Base-by-base conservation (phyloP, 92 coral and sea anemone genomes). In the Phenganax marumi region DNA sequence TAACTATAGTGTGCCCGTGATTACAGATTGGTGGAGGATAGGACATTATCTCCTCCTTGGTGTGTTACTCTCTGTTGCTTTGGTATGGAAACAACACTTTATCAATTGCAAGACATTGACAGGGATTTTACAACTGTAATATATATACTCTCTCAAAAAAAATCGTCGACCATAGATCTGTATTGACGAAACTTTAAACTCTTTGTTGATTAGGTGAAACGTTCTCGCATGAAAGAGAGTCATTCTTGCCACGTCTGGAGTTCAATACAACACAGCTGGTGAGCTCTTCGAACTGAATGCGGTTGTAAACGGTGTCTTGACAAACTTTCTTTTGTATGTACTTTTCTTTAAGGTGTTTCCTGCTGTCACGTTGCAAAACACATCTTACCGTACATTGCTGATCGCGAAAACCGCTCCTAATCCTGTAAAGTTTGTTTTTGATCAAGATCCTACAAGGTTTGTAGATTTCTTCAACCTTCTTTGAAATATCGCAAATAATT, bases 1-100 rank as follows among this genome's bases (percentile, higher is more conserved):
- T n/a, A n/a, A n/a, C n/a, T n/a, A n/a, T 84, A 95, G 98, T 90
- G 97, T 72, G 87, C 89, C 85, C 89, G 98, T 84, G 98, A 95
- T 84, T 95, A 90, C 85, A 92, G 98, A 50, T 91, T 95, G 48
- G 97, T 95, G 12, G 98, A 95, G 52, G 98, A 95, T 68, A 87
- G 84, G 23, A 90, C 95, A 7, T 79, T 95, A n/a, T 92, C 89
- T 54, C 98, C 98, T 1, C 97, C 98, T 21, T 95, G 98, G 98
- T 95, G 98, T 58, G 81, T 92, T 12, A 89, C 97, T 16, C 91
- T 95, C 6, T 89, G 76, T 63, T 56, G 97, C n/a, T 90, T 97
- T 85, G 98, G 98, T 95, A 88, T 23, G 80, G 9, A 10, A 12
- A 11, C 0, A 58, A 10, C 60, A 53, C 17, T 63, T 54, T 62